Percentiles rank a stretch among this genome's conserved stretches.
Conservation (phyloP, 1,140 invertebrate genomes). For the Drosophila nigromelanica region DNA sequence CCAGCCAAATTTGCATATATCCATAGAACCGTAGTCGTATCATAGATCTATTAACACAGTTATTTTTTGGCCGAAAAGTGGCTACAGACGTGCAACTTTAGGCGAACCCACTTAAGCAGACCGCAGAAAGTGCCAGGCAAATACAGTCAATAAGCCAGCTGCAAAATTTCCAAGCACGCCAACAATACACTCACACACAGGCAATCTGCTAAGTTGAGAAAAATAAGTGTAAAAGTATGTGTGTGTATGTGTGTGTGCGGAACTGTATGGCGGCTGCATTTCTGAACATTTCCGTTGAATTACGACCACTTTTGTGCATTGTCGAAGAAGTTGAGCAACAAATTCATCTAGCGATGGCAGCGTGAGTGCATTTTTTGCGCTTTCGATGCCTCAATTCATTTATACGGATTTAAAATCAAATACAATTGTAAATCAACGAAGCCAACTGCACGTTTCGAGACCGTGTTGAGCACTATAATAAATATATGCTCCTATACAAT, state of each 20-base stretch:
- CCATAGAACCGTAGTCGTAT: constrained; percentile 3
- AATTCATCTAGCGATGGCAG: constrained; percentile 31
- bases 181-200: background rate
- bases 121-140: background rate
- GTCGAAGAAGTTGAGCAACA: constrained; percentile 17
- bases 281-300: constrained; percentile 45
- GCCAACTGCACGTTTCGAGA: background rate
- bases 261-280: constrained; percentile 24
- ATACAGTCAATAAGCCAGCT: constrained; percentile 14
- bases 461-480: too few relatives aligned
- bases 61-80: background rate
- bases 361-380: constrained; percentile 11
- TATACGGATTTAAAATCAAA: constrained; percentile 3
- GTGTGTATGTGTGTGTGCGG: background rate
- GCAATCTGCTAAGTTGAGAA: background rate
- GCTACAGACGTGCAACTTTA: constrained; percentile 3
- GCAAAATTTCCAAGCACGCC: background rate
- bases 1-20: constrained; percentile 33
- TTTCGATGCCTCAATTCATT: background rate
- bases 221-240: background rate
- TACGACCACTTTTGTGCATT: constrained; percentile 48
- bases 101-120: constrained; percentile 1
- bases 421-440: constrained; percentile 7
- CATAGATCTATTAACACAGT: constrained; percentile 18
- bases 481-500: too few relatives aligned